Base-by-base conservation (phyloP, 2,797 vertebrate species). In the Gymnothorax reevesii region DNA sequence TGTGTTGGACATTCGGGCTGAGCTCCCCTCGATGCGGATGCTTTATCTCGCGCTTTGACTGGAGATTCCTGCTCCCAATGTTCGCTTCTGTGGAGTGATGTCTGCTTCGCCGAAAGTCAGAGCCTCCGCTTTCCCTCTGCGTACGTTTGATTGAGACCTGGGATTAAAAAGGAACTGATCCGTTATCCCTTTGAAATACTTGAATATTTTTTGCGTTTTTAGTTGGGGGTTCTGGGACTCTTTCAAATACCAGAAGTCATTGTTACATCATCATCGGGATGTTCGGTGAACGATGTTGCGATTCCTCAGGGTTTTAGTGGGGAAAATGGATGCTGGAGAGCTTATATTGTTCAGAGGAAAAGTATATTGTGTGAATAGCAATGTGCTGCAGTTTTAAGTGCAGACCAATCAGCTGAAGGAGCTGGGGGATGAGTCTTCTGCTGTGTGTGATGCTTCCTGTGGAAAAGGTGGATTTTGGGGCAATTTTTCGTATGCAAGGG, bases 391-490 rank as follows among this genome's bases (percentile, higher is more conserved):
- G 55, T 4, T 59, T 86, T 20, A 49, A 82, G 59, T 10, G 12
- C 7, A 10, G 49, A 1, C 80, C 54, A 27, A 2, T 25, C 12
- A 12, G 20, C 4, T 17, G 85, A 57, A 33, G 42, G 33, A 42
- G 33, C 33, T 15, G 42, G 33, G 57, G 42, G 59, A 85, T 54
- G 33, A 71, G 84, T 71, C 66, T 5, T 71, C 7, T 52, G 77
- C 77, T 85, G 42, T 10, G 57, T 59, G 77, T 73, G 55, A 57
- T 79, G 60, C 57, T 66, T 66, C 10, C 80, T 86, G 42, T 83
- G 54, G 83, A 82, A 83, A n/a, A 20, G 62, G 82, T 10, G 57
- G 80, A 60, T 62, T 62, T 79, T 64, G 62, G 15, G 71, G 71
- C 7, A 9, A 57, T 71, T 57, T 69, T 71, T 66, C 8, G 66